Evolutionary conservation across 2,113 vertebrate species (phyloP).

Genomic region (Grantiella picta): DNA sequence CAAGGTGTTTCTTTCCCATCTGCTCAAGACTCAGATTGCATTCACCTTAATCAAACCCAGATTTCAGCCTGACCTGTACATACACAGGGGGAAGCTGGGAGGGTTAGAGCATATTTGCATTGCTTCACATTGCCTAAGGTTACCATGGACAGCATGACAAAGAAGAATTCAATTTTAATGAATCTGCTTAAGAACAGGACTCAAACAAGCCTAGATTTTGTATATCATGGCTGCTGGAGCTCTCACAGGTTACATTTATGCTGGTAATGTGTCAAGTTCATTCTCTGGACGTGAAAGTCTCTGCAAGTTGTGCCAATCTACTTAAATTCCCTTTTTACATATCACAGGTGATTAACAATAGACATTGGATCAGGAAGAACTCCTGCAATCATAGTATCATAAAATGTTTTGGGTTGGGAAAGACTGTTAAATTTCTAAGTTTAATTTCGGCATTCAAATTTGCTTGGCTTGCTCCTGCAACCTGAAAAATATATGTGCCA

Average conservation of each 20-base stretch:
- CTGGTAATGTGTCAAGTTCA: not conserved
- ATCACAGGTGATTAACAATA: not conserved
- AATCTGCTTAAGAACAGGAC: not conserved
- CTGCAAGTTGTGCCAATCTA: not conserved
- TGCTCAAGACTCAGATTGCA: not conserved
- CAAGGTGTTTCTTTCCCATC: not conserved
- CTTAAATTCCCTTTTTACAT: not conserved
- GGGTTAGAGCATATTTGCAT: not conserved
- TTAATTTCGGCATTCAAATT: not conserved
- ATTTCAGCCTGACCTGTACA: not conserved
- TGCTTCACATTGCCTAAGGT: not conserved
- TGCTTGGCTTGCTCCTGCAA: accelerated
- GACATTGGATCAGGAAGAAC: not conserved
- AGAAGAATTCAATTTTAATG: not conserved
- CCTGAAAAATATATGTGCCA: not conserved
- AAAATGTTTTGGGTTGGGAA: not conserved
- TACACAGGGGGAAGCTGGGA: not conserved
- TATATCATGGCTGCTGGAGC: not conserved
- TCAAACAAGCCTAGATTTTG: not conserved
- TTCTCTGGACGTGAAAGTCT: not conserved
- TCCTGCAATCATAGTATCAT: not conserved
- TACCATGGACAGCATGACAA: not conserved
- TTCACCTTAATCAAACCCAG: not conserved
- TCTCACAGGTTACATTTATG: not conserved
- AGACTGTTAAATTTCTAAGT: not conserved